These are phyloP conservation scores for Cataglyphis hispanica DNA, from an alignment of 1,140 invertebrate genomes.

Conservation along the genomic window DNA sequence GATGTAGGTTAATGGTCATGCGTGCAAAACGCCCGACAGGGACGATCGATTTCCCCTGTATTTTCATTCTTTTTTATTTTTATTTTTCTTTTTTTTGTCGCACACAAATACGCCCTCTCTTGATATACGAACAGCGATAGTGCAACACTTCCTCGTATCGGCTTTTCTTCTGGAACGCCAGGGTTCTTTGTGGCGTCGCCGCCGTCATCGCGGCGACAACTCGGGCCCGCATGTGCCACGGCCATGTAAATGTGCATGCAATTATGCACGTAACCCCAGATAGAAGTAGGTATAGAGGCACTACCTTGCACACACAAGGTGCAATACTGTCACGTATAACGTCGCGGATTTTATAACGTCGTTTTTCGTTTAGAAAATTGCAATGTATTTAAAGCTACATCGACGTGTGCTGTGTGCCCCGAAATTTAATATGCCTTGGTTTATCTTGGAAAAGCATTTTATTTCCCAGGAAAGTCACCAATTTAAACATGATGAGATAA, in stretches of 20 bases:
- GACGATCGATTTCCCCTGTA: constrained; percentile 62
- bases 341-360: not conserved
- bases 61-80: not conserved
- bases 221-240: not conserved
- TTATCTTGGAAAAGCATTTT: not conserved
- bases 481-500: not conserved
- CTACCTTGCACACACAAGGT: not conserved
- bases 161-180: constrained; percentile 51
- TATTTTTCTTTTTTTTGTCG: constrained; percentile 7
- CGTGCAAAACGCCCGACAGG: constrained; percentile 30
- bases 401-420: not conserved
- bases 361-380: not conserved
- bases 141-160: constrained; percentile 18
- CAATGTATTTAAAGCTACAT: not conserved
- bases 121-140: constrained; percentile 20
- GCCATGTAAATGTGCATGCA: constrained; percentile 46
- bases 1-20: constrained; percentile 74
- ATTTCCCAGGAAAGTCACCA: not conserved
- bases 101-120: not conserved
- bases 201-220: constrained; percentile 22
- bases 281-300: not conserved
- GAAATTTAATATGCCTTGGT: not conserved
- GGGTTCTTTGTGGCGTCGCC: constrained; percentile 26
- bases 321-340: constrained; percentile 43
- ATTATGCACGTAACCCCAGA: constrained; percentile 60